Percentiles rank a stretch among this genome's conserved stretches.
These are phyloP conservation scores for Lymantria monacha DNA, from an alignment of 2,888 invertebrate species.

Conservation along the genomic window DNA sequence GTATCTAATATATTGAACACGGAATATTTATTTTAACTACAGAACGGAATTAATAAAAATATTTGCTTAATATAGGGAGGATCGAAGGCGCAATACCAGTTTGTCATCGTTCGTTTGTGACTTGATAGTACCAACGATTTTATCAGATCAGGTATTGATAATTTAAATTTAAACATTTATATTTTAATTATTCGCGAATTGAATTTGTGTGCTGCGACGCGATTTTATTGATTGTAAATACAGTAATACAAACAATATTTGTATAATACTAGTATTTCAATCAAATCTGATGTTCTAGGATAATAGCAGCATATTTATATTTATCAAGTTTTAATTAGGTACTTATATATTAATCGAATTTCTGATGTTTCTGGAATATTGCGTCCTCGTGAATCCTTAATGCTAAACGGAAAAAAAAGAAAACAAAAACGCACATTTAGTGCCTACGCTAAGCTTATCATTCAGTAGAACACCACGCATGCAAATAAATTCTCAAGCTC, in stretches of 20 bases:
- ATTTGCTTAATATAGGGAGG: constrained; percentile 67
- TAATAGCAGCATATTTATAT: too few relatives aligned
- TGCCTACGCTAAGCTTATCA: constrained; percentile 9
- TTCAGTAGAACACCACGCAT: constrained; percentile 18
- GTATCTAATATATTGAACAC: too few relatives aligned
- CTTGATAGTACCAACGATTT: constrained; percentile 41
- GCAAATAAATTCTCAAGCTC: constrained; percentile 36
- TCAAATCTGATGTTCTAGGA: too few relatives aligned
- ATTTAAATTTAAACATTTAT: constrained; percentile 14
- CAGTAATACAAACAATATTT: neutral
- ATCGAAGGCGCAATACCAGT: constrained; percentile 75
- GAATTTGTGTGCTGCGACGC: constrained; percentile 8
- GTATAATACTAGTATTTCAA: too few relatives aligned
- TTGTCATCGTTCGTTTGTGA: constrained; percentile 48
- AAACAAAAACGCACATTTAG: constrained; percentile 13
- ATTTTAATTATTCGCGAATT: constrained; percentile 30
- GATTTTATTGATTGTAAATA: constrained; percentile 1
- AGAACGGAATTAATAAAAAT: neutral
- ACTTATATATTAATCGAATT: too few relatives aligned
- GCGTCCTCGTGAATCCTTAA: constrained; percentile 80
- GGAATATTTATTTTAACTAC: too few relatives aligned
- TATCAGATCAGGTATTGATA: constrained; percentile 34
- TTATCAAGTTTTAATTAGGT: too few relatives aligned
- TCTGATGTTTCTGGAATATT: constrained; percentile 46
- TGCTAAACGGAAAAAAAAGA: constrained; percentile 43